Conservation (phyloP, 1,140 invertebrate species). For the Drosophila prosaltans region DNA sequence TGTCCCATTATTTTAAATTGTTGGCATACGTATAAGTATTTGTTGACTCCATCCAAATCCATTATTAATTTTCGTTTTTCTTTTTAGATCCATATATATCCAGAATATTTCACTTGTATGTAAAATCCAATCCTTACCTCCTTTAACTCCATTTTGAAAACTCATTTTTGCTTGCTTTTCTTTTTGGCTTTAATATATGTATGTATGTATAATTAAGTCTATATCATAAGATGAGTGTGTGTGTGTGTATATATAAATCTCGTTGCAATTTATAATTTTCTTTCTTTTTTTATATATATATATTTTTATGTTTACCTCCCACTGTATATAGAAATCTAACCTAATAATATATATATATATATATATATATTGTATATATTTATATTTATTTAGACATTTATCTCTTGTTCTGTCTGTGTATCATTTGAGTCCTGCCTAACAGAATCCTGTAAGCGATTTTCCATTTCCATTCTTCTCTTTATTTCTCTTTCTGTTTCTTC, state of each 20-base stretch:
- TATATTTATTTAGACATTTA: not conserved
- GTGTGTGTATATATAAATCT: slow-evolving; percentile 43
- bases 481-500: not conserved
- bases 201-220: slow-evolving; percentile 43
- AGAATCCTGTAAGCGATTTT: not conserved
- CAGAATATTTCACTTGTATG: no score
- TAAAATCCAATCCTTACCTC: no score
- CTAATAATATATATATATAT: slow-evolving; percentile 23
- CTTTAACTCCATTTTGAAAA: not conserved
- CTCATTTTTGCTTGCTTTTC: not conserved
- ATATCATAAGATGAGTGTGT: slow-evolving; percentile 49
- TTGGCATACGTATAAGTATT: no score
- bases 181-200: slow-evolving; percentile 7
- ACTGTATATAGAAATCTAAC: slow-evolving; percentile 25
- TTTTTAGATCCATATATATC: no score
- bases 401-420: not conserved
- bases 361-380: slow-evolving; percentile 27
- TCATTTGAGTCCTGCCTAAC: not conserved
- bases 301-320: slow-evolving; percentile 21
- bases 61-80: no score
- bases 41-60: no score
- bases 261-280: slow-evolving; percentile 34
- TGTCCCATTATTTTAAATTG: no score
- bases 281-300: slow-evolving; percentile 7
- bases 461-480: not conserved